These are phyloP conservation scores for Oligia latruncula DNA, from an alignment of 2,888 invertebrate species.

Conservation along the genomic window DNA sequence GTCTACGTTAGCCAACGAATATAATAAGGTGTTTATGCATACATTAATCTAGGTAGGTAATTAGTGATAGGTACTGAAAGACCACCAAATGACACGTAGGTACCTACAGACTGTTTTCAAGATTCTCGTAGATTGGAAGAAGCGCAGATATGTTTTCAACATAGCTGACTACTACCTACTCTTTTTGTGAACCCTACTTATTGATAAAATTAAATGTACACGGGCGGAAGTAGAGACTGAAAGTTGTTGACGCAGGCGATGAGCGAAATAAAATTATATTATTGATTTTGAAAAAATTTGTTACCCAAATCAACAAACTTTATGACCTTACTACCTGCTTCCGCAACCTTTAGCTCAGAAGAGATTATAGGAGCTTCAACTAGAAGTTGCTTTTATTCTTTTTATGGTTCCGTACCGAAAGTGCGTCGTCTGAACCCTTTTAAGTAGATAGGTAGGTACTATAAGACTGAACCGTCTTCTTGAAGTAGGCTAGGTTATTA, in stretches of 20 bases:
- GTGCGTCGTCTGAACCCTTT: background rate
- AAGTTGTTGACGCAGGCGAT: background rate
- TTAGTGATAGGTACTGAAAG: background rate
- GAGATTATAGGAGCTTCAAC: constrained; percentile 3
- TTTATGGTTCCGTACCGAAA: background rate
- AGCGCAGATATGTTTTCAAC: background rate
- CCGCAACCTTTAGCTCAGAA: background rate
- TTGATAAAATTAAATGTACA: background rate
- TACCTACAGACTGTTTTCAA: background rate
- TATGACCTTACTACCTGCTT: background rate
- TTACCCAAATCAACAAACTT: background rate
- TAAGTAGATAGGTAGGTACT: background rate
- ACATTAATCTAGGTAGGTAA: background rate
- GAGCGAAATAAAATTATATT: constrained; percentile 5
- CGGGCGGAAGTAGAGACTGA: background rate
- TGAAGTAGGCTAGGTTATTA: background rate
- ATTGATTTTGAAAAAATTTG: background rate
- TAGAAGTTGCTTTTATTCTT: background rate
- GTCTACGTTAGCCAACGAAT: too few species aligned
- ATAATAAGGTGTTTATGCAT: background rate
- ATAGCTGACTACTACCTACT: background rate
- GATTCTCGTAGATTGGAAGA: background rate
- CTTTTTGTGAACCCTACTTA: background rate
- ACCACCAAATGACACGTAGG: background rate
- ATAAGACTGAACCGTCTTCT: background rate